Base-by-base conservation (phyloP, 1,140 invertebrate species). In the Kradibia gibbosae region DNA sequence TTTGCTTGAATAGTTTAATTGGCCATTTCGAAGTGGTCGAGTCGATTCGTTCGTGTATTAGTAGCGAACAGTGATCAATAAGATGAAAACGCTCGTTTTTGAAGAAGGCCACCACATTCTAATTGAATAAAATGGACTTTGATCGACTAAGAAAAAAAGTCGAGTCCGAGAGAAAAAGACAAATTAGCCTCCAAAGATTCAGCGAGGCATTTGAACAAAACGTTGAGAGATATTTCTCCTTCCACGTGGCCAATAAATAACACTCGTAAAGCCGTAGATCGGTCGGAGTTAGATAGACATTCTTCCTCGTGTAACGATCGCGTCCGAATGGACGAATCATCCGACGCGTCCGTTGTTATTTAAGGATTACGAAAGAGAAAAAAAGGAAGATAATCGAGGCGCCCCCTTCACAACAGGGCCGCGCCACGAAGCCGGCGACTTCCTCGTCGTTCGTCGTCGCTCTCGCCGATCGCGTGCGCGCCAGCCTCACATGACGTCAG, bases 391-490 rank as follows among this genome's bases (percentile, higher is more conserved):
- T 76, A 76, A 70, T 71, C 62, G 42, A 82, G 67, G 75, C 75
- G 80, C 80, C 42, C 72, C 73, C 71, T 28, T 39, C 17, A 17
- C 45, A 7, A 10, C 25, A 53, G 8, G 3, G 13, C 25, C 31
- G 22, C 34, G n/a, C 8, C 62, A 60, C 73, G 73, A 75, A 75
- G 25, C 1, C 53, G 25, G 39, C 50, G 25, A 70, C 62, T 78
- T 78, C 76, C 76, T 78, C 62, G 76, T 78, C 76, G 76, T 17
- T 78, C 62, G 76, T 78, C 76, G 76, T 17, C 42, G 60, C 28
- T 25, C 31, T 13, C 55, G 55, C 13, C 28, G 77, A 72, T 71
- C 77, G 78, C 70, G 70, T 73, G 53, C 42, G 7, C n/a, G n/a
- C 3, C 34, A 10, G 25, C 1, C 48, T 39, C 11, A 4, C 31